Evolutionary conservation across 2,113 vertebrate species (phyloP), one percentile per base, ranked within the genome.

Genomic region (Equus quagga): DNA sequence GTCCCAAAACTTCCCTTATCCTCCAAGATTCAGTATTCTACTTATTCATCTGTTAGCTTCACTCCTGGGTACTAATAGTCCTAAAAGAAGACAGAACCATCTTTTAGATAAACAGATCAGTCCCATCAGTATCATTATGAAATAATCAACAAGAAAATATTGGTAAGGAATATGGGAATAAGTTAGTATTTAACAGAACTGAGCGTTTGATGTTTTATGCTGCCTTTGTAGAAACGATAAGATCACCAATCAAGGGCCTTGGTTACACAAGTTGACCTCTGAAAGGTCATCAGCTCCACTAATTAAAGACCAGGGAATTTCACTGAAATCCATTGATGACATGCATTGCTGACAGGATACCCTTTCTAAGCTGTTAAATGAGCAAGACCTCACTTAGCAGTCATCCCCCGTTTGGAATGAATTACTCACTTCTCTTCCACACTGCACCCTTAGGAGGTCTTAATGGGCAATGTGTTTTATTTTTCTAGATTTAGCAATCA

Each of bases 401-500:
- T 56, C 79, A 54, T 97, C 94, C 92, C 76, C 72, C 0, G 0
- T 94, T 96, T 95, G 78, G 19, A 95, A 91, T 80, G 94, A 96
- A 95, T 95, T 60, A 70, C 92, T 95, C 89, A 56, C 62, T 92
- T 96, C 67, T 93, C 73, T 96, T 94, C 49, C 24, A 60, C 62
- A 96, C 1, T 89, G 41, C 60, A 95, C 97, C 97, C 97, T 75
- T 56, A 98, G 97, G 95, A 98, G 76, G 67, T 28, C 92, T 95
- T 96, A 96, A 93, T 97, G 80, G 80, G 64, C 33, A 56, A 62
- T 69, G 36, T 82, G 56, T 88, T 97, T 97, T 95, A 88, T 87
- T 96, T 98, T 98, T 94, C 73, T 91, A 87, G 92, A 69, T 98
- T 98, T 96, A 97, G 67, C 89, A 86, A 83, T 97, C 81, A 94